Evolutionary conservation across 2,888 invertebrate species (phyloP), one percentile per base, ranked within the genome.

Genomic region (Hedychridium roseum): DNA sequence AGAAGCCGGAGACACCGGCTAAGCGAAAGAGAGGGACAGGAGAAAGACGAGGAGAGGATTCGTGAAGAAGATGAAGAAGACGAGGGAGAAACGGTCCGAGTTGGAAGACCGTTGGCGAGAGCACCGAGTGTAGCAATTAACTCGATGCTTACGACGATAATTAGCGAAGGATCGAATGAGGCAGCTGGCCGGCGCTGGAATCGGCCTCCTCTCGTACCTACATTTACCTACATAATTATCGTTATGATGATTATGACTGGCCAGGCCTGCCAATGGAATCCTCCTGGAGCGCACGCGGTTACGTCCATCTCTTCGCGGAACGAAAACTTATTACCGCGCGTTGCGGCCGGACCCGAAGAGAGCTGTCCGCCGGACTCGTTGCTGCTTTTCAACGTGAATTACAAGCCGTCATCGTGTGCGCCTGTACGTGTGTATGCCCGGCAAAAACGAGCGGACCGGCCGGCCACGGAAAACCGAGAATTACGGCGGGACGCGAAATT

Each of bases 191-290:
- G 65, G 71, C 74, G 71, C 63, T 48, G 64, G 58, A 65, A 61
- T 64, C 58, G 56, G 43, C 42, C 36, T 50, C 40, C 51, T 47
- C 43, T 43, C 60, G 45, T 57, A 43, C 45, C 55, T 58, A 56
- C 73, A 75, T 74, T 75, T 74, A 74, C 72, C 72, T 73, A 73
- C 70, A 69, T 75, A 73, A 75, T 75, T 74, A 73, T 75, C 72
- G 55, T 70, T 67, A 69, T 70, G 73, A 73, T 74, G 69, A 75
- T 75, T 72, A 75, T 74, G 68, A 71, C 64, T 63, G 50, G 57
- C 54, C 32, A 49, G 46, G 43, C 40, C 47, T 48, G 34, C 49
- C 50, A 54, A 54, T 50, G 60, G 60, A 64, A 67, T 61, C 28
- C 40, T 17, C 27, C 12, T n/a, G n/a, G n/a, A n/a, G n/a, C n/a